Evolutionary conservation across 2,113 vertebrate genomes (phyloP), one percentile per base, ranked within the genome.

Genomic region (Gobiocypris rarus): DNA sequence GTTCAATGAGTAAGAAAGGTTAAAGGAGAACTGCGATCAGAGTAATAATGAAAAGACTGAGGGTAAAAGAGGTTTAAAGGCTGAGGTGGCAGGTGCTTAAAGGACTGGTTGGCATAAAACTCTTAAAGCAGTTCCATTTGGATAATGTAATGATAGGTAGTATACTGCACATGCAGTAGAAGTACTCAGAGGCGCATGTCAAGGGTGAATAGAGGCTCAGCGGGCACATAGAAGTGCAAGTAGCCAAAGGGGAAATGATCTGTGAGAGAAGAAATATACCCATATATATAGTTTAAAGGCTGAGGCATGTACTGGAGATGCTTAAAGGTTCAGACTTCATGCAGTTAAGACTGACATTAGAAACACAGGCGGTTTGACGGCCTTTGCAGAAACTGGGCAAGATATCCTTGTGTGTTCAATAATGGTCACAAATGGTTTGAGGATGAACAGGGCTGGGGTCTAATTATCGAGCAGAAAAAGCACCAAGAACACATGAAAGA

Each of bases 271-370:
- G 5, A 52, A 61, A 10, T n/a, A 74, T 34, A 56, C 31, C 19
- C 14, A 78, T 78, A 48, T 56, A 13, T 10, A 34, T 61, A 54
- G 73, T 61, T 31, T 61, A 58, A 59, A 24, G 43, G 75, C 17
- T 41, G 93, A 89, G 84, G 65, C 91, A 90, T 89, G 92, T 54
- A 54, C 52, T 54, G 52, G 94, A 63, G 78, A 82, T 81, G 84
- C 22, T 52, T 41, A 69, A 61, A 75, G 70, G 59, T 43, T 52
- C 54, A 77, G 31, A 77, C 22, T 34, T 24, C 75, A 77, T 59
- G 73, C 45, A 31, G 73, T 9, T 13, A 75, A 26, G 76, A 67
- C 61, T 26, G 48, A 81, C 26, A 24, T 48, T 69, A 61, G 56
- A 76, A 26, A 48, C 13, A 45, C 17, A 1, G 14, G 61, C 5